These are phyloP conservation scores for Laupala kohalensis DNA, from an alignment of 1,140 invertebrate species.

Conservation along the genomic window DNA sequence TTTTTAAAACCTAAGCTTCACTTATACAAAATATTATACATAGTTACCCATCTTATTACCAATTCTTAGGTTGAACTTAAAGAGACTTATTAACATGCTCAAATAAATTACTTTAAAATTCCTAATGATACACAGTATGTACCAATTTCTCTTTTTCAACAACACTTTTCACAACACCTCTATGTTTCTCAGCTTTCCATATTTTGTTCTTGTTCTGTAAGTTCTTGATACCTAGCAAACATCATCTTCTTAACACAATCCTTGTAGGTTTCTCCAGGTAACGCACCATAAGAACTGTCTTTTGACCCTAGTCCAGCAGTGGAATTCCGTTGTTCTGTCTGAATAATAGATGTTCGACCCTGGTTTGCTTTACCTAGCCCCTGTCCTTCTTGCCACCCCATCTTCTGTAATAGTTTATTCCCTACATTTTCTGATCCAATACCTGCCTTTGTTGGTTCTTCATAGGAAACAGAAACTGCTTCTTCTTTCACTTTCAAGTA, in stretches of 20 bases:
- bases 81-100: background rate
- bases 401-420: conserved; percentile 88
- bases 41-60: background rate
- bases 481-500: conserved; percentile 44
- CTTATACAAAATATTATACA: background rate
- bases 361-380: conserved; percentile 87
- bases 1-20: background rate
- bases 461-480: conserved; percentile 31
- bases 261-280: conserved; percentile 75
- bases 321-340: conserved; percentile 51
- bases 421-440: conserved; percentile 83
- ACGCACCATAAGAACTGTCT: conserved; percentile 53
- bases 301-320: conserved; percentile 64
- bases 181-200: background rate
- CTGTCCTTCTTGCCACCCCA: conserved; percentile 96
- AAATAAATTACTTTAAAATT: background rate
- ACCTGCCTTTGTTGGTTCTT: conserved; percentile 52
- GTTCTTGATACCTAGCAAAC: conserved; percentile 67
- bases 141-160: background rate
- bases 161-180: background rate
- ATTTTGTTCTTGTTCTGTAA: conserved; percentile 24
- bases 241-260: conserved; percentile 86
- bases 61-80: background rate
- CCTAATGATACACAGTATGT: background rate
- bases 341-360: conserved; percentile 83